Percentiles rank a stretch among this genome's conserved stretches.
These are phyloP conservation scores for Eurytoma californica DNA, from an alignment of 2,888 invertebrate species.

Conservation along the genomic window DNA sequence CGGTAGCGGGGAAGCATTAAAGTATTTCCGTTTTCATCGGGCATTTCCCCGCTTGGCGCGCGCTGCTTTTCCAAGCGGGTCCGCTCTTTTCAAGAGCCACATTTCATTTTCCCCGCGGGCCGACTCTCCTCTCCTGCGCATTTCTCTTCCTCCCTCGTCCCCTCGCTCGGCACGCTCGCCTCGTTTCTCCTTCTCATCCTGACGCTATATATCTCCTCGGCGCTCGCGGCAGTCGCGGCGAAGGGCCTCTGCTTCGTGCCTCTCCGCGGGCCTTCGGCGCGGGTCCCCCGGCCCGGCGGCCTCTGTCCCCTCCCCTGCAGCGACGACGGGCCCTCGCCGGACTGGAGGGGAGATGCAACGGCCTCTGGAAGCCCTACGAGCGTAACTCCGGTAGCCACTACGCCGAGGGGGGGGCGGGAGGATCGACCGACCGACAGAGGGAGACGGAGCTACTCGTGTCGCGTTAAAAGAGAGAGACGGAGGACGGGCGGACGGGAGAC, in stretches of 20 bases:
- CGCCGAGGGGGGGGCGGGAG: conserved; percentile 56
- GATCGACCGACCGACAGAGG: conserved; percentile 46
- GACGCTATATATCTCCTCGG: neutral
- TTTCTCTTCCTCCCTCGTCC: conserved; percentile 37
- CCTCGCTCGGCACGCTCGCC: conserved; percentile 9
- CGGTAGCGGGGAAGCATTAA: conserved; percentile 27
- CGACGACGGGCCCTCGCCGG: neutral
- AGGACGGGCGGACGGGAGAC: conserved; percentile 63
- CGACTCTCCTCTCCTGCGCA: conserved; percentile 24
- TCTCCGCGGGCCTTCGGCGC: conserved; percentile 10
- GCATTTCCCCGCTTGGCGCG: conserved; percentile 13
- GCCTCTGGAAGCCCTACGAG: conserved; percentile 69
- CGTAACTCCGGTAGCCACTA: conserved; percentile 73
- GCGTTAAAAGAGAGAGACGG: conserved; percentile 22
- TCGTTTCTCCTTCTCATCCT: conserved; percentile 45
- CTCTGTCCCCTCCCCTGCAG: neutral
- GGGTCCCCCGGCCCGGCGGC: neutral
- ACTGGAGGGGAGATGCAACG: conserved; percentile 26
- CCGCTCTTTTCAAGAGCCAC: conserved; percentile 1
- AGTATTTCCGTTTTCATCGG: conserved; percentile 41
- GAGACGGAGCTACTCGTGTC: conserved; percentile 32
- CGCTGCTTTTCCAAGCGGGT: neutral
- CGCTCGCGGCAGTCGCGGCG: neutral
- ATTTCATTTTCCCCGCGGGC: conserved; percentile 36
- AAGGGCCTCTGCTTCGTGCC: conserved; percentile 10